phyloP scores from a whole-genome alignment of 1,140 invertebrate species.

The Cherax quadricarinatus region DNA sequence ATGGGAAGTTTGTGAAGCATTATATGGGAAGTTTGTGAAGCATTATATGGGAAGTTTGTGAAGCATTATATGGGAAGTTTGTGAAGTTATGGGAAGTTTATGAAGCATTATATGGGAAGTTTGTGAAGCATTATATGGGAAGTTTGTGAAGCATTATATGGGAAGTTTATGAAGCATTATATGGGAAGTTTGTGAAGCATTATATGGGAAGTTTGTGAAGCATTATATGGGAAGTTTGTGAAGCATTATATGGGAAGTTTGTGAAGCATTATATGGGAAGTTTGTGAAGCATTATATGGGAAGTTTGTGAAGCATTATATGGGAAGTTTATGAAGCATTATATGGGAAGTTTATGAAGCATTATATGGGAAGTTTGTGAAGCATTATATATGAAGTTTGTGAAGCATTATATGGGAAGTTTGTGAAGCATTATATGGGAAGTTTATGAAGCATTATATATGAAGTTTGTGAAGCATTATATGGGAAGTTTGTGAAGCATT shows the following conservation, averaged over 20 bases:
- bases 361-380: background rate
- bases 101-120: background rate
- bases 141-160: too few relatives aligned
- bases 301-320: background rate
- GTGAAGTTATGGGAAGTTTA: too few relatives aligned
- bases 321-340: too few relatives aligned
- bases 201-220: background rate
- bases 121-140: background rate
- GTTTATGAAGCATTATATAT: too few relatives aligned
- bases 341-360: background rate
- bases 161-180: background rate
- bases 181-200: too few relatives aligned
- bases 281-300: too few relatives aligned
- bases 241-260: too few relatives aligned
- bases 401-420: background rate
- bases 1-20: background rate
- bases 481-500: too few relatives aligned
- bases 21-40: background rate
- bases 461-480: background rate
- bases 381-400: too few relatives aligned
- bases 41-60: background rate
- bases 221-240: background rate
- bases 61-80: background rate
- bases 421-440: background rate
- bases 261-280: background rate